Percentiles rank a stretch among this genome's conserved stretches.
phyloP scores from a whole-genome alignment of 1,140 invertebrate genomes.

The Psilanteris sp. region DNA sequence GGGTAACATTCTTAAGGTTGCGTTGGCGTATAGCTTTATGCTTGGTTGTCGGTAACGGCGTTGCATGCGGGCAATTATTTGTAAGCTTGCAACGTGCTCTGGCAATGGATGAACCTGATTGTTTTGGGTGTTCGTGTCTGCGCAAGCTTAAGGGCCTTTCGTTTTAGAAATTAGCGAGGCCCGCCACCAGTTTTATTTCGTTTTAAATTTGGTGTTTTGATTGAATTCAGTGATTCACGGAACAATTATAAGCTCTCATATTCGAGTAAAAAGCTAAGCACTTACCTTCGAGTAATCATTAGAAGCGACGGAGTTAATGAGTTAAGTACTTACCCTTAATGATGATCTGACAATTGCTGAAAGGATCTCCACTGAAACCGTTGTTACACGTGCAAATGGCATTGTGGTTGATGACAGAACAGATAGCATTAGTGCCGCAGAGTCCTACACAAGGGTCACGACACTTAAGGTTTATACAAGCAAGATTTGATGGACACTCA shows the following conservation, averaged over 20 bases:
- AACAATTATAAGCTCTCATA: conserved; percentile 37
- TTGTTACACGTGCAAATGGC: conserved; percentile 80
- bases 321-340: conserved; percentile 74
- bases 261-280: conserved; percentile 63
- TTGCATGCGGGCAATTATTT: conserved; percentile 26
- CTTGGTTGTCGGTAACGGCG: conserved; percentile 9
- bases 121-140: conserved; percentile 53
- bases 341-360: conserved; percentile 78
- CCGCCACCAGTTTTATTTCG: conserved; percentile 66
- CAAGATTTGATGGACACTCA: conserved; percentile 80
- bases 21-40: background rate
- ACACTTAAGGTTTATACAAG: conserved; percentile 80
- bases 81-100: conserved; percentile 28
- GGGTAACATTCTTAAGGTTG: too few species aligned
- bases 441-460: conserved; percentile 79
- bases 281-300: conserved; percentile 66
- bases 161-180: conserved; percentile 44
- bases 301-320: conserved; percentile 27
- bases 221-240: conserved; percentile 19
- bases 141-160: conserved; percentile 34
- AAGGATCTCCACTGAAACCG: conserved; percentile 82
- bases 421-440: conserved; percentile 81
- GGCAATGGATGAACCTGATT: conserved; percentile 30
- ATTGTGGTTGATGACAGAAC: conserved; percentile 81
- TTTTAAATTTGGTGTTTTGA: conserved; percentile 76